Conservation (phyloP, 2,797 vertebrate genomes). For the Ibycter americanus region DNA sequence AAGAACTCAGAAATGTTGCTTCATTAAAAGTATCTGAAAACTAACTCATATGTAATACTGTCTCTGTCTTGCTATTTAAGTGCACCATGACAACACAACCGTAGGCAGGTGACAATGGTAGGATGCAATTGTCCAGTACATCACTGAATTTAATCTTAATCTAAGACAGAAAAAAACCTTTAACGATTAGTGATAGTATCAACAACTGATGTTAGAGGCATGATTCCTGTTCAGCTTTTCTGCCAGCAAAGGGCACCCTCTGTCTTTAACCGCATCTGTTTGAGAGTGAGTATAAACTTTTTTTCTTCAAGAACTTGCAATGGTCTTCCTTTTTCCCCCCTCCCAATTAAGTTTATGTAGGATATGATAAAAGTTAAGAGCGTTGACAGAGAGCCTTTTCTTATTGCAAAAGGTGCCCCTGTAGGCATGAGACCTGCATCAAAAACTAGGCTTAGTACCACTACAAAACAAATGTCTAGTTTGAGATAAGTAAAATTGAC, state of each 20-base stretch:
- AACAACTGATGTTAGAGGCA: background rate
- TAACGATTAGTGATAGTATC: background rate
- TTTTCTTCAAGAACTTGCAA: background rate
- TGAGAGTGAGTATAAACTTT: background rate
- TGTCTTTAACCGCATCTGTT: background rate
- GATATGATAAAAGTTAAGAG: background rate
- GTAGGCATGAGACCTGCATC: background rate
- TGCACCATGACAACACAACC: background rate
- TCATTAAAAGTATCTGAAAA: background rate
- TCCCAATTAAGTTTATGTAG: background rate
- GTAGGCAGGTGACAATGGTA: background rate
- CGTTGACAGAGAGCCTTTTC: background rate
- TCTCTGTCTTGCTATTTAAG: background rate
- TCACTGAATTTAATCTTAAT: background rate
- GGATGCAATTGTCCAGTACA: background rate
- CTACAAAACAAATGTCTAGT: background rate
- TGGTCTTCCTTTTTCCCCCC: background rate
- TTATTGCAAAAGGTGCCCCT: fast-evolving
- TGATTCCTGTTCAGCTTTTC: background rate
- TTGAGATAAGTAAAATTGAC: background rate
- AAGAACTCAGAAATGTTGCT: too few species aligned
- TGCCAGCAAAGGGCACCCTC: background rate
- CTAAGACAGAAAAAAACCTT: background rate
- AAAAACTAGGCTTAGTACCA: background rate
- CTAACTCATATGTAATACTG: background rate